Percentiles rank a stretch among this genome's conserved stretches.
These are phyloP conservation scores for Gibbula magus DNA, from an alignment of 2,888 invertebrate genomes.

Conservation along the genomic window DNA sequence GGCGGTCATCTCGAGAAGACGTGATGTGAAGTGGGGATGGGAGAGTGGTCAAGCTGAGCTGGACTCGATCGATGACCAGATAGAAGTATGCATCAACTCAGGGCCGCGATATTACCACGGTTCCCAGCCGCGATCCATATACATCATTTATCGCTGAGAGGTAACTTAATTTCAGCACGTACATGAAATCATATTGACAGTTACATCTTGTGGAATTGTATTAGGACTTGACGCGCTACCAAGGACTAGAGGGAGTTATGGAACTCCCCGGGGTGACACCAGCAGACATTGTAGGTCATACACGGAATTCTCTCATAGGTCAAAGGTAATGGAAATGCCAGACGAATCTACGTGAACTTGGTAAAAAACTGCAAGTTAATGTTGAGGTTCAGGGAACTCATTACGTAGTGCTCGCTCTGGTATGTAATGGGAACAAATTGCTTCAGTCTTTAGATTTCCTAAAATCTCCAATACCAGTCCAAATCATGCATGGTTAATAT, in stretches of 20 bases:
- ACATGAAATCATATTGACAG: slow-evolving; percentile 24
- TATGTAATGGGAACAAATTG: too few relatives aligned
- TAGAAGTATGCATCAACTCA: neutral
- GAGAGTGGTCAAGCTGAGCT: neutral
- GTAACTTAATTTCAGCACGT: slow-evolving; percentile 10
- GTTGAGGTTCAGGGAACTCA: too few relatives aligned
- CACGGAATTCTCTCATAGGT: too few relatives aligned
- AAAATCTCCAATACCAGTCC: too few relatives aligned
- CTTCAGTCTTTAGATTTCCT: too few relatives aligned
- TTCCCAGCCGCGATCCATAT: neutral
- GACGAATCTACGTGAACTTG: too few relatives aligned
- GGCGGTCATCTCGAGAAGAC: neutral
- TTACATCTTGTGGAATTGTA: slow-evolving; percentile 20
- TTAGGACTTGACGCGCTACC: slow-evolving; percentile 2
- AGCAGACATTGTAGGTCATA: neutral
- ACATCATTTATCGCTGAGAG: slow-evolving; percentile 14
- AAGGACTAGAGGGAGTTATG: neutral
- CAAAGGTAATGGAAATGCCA: too few relatives aligned
- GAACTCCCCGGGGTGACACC: neutral
- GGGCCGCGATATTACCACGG: slow-evolving; percentile 1
- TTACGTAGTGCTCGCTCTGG: too few relatives aligned
- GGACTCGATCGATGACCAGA: neutral
- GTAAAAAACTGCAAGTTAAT: too few relatives aligned
- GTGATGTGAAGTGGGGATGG: neutral
- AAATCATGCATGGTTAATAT: too few relatives aligned